These are phyloP conservation scores for Scomber scombrus DNA, from an alignment of 2,113 vertebrate genomes.

Conservation along the genomic window DNA sequence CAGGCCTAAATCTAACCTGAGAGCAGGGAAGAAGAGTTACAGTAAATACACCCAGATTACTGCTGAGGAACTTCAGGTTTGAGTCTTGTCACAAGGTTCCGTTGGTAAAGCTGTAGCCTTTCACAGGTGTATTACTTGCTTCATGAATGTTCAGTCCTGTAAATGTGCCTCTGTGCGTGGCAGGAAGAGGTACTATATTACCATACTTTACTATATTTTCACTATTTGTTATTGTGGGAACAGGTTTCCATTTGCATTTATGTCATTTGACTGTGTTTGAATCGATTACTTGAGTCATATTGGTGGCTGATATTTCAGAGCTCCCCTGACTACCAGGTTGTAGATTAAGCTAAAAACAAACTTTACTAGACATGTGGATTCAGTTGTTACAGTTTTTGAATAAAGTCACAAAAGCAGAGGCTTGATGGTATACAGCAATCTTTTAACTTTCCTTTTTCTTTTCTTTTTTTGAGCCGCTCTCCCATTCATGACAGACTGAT, in stretches of 20 bases:
- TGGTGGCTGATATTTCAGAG: neutral
- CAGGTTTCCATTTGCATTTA: constrained; percentile 22
- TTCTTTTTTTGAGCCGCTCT: no score
- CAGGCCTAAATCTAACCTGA: neutral
- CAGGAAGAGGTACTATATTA: no score
- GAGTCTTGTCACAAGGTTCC: neutral
- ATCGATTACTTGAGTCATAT: neutral
- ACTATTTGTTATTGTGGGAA: neutral
- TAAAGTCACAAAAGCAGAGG: neutral
- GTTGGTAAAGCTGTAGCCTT: neutral
- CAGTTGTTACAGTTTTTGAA: neutral
- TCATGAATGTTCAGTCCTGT: constrained; percentile 2
- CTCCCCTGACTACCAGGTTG: neutral
- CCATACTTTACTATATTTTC: constrained; percentile 9
- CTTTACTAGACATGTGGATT: neutral
- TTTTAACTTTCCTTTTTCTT: no score
- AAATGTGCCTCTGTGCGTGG: neutral
- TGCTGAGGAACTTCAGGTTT: neutral
- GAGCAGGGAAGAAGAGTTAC: neutral
- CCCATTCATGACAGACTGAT: constrained; percentile 8
- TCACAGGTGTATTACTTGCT: neutral
- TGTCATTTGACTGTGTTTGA: neutral
- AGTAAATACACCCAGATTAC: neutral
- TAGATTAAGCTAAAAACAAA: neutral
- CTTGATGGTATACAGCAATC: neutral